A percentile compares a stretch with the other conserved stretches of the same genome.
Evolutionary conservation across 1,140 invertebrate genomes (phyloP).

Genomic region (Scaptomyza pallida): DNA sequence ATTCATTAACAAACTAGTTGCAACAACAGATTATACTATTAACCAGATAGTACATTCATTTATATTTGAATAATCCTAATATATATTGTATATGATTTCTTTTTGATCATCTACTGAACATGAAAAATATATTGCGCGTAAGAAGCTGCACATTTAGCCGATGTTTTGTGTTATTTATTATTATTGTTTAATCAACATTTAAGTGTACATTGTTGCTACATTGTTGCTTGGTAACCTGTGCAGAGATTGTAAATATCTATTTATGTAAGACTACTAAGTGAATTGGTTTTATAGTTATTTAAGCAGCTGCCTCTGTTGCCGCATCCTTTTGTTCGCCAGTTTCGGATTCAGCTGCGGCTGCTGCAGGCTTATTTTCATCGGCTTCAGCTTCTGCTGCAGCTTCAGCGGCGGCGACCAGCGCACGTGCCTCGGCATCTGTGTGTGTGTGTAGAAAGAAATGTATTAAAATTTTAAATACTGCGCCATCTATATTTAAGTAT

Average conservation of each 20-base stretch:
- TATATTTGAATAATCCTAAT: constrained; percentile 29
- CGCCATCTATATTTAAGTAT: background rate
- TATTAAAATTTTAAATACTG: background rate
- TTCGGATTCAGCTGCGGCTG: constrained; percentile 47
- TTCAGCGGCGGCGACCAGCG: constrained; percentile 68
- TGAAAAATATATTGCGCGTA: constrained; percentile 21
- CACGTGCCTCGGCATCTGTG: constrained; percentile 70
- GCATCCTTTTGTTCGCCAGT: constrained; percentile 26
- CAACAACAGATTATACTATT: constrained; percentile 53
- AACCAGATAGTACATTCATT: constrained; percentile 36
- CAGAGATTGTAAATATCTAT: constrained; percentile 11
- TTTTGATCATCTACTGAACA: constrained; percentile 30
- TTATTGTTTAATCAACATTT: constrained; percentile 7
- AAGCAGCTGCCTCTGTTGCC: constrained; percentile 36
- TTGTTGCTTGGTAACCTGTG: constrained; percentile 26
- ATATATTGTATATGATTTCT: constrained; percentile 2
- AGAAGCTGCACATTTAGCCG: constrained; percentile 12
- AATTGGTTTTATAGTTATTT: constrained; percentile 35
- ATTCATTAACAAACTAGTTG: constrained; percentile 29
- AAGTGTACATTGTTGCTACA: background rate
- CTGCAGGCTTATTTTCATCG: constrained; percentile 38
- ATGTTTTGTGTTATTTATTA: constrained; percentile 13
- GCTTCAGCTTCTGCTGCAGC: constrained; percentile 51
- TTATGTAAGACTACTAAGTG: constrained; percentile 21
- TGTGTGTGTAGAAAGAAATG: constrained; percentile 42